Base-by-base conservation (phyloP, 2,888 invertebrate species). In the Epicampocera succincta region DNA sequence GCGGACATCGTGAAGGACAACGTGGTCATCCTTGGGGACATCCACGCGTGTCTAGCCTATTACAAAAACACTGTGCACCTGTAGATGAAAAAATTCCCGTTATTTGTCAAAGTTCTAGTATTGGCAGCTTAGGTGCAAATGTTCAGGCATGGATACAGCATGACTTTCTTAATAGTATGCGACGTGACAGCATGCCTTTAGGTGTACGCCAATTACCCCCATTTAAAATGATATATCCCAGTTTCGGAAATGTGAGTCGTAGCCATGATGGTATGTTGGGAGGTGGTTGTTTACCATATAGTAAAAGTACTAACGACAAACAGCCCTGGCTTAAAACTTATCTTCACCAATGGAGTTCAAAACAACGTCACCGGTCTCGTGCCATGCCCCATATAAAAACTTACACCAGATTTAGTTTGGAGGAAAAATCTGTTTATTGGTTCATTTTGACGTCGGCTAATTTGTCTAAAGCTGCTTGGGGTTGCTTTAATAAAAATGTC, bases 381-480 rank as follows among this genome's bases (percentile, higher is more conserved):
- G 98, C 98, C 0, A 96, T 98, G 94, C 99, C 99, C 0, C 99
- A 99, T 88, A 97, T 99, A 46, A 99, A 99, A 90, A 94, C 95
- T 0, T 99, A 98, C 89, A 93, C 94, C 0, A 93, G 98, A 11
- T 91, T 94, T 2, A 95, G 95, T 0, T 94, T 95, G 0, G 94
- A 96, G 0, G 87, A 90, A 0, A 86, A 87, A 46, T 85, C 84
- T 0, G 84, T 91, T n/a, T 89, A 91, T 78, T 99, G 95, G 95
- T 97, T 96, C 89, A 91, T 97, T 0, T 91, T 99, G 0, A 98
- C 98, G 0, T 98, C 98, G 69, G 97, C 97, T 0, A 99, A 99
- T 92, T 92, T 99, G 38, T 99, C 99, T 12, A 99, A 98, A 92
- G 97, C 99, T 1, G 99, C 99, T 0, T 99, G 99, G 99, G 99